Conservation (phyloP, 2,797 vertebrate species). For the Bufotes viridis region DNA sequence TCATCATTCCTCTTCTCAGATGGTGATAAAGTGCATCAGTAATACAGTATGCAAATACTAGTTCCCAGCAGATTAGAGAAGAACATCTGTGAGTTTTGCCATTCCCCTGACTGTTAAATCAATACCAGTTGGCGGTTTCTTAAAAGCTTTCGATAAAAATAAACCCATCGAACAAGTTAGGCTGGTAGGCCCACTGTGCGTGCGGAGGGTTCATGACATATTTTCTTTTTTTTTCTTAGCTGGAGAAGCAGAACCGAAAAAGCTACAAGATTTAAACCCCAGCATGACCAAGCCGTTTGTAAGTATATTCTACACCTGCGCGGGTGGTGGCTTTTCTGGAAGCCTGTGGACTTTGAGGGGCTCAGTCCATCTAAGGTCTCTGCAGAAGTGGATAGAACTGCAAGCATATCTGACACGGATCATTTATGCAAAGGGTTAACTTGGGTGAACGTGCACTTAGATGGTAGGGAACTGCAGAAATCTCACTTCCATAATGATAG, state of each 20-base stretch:
- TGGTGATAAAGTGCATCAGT: not conserved
- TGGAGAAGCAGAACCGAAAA: conserved; percentile 74
- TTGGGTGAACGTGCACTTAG: no score
- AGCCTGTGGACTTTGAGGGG: not conserved
- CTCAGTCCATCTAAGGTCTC: not conserved
- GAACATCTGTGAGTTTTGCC: conserved; percentile 39
- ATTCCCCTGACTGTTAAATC: conserved; percentile 6
- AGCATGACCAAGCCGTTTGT: conserved; percentile 76
- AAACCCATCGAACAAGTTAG: conserved; percentile 43
- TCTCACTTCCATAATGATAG: no score
- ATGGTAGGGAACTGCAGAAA: no score
- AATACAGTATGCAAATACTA: conserved; percentile 36
- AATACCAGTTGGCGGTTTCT: conserved; percentile 43
- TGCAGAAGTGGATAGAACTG: not conserved
- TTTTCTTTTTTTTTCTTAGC: conserved; percentile 69
- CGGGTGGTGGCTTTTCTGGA: not conserved
- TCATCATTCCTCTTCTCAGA: conserved; percentile 11
- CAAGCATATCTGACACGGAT: not conserved
- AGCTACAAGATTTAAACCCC: conserved; percentile 72
- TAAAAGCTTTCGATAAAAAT: conserved; percentile 43
- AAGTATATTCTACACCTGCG: conserved; percentile 66
- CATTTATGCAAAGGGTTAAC: not conserved
- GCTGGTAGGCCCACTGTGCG: conserved; percentile 59
- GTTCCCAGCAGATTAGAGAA: conserved; percentile 24
- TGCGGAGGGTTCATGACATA: conserved; percentile 57